A percentile compares a stretch with the other conserved stretches of the same genome.
Evolutionary conservation across 2,888 invertebrate species (phyloP).

Genomic region (Eretmocerus hayati): DNA sequence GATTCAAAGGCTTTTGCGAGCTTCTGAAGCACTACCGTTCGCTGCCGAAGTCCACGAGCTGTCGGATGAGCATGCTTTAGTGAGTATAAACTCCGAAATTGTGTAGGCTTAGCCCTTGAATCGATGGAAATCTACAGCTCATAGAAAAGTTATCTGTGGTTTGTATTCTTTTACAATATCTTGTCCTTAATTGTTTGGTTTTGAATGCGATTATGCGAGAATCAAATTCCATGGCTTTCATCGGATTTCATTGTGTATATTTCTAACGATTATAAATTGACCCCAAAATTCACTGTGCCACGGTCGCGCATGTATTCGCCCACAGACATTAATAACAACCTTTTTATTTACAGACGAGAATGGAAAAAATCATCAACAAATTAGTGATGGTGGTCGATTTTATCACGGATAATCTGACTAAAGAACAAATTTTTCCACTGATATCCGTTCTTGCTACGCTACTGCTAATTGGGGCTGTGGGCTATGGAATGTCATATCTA

Average conservation of each 20-base stretch:
- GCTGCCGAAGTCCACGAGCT: conserved; percentile 63
- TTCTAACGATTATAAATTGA: too few relatives aligned
- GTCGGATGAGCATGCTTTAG: conserved; percentile 50
- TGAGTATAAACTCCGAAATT: conserved; percentile 33
- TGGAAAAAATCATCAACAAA: conserved; percentile 62
- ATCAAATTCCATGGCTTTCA: too few relatives aligned
- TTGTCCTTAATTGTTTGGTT: neutral
- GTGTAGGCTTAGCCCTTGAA: too few relatives aligned
- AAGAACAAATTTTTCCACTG: conserved; percentile 72
- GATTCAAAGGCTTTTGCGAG: conserved; percentile 63
- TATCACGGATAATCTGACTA: conserved; percentile 63
- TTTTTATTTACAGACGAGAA: conserved; percentile 49
- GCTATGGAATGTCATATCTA: conserved; percentile 80
- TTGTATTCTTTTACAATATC: neutral
- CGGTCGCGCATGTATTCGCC: too few relatives aligned
- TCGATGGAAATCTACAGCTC: neutral
- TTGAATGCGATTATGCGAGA: neutral
- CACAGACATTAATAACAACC: neutral
- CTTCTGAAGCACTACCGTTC: conserved; percentile 68
- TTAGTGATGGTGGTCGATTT: conserved; percentile 64
- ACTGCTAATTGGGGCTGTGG: conserved; percentile 68
- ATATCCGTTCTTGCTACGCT: conserved; percentile 72
- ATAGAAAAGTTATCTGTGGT: neutral
- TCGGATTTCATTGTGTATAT: too few relatives aligned
- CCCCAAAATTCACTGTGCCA: too few relatives aligned